Evolutionary conservation across 2,797 vertebrate species (phyloP).

Genomic region (Emys orbicularis): DNA sequence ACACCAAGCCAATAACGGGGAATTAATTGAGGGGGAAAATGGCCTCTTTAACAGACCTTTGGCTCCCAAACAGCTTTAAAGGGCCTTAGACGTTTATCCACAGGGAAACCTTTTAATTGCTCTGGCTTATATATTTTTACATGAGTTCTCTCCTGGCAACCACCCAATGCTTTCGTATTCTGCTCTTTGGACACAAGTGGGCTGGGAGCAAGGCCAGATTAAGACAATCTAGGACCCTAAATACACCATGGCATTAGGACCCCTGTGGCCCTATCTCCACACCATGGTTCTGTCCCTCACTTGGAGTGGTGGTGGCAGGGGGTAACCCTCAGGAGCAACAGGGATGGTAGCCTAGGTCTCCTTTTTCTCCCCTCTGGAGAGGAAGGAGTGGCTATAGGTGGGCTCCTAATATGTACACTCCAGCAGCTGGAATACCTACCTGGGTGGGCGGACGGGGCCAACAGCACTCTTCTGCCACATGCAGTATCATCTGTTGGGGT

Average conservation of each 20-base stretch:
- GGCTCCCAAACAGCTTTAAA: background rate
- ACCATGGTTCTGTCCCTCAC: background rate
- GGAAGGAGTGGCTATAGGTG: background rate
- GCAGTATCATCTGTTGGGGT: background rate
- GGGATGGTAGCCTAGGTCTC: background rate
- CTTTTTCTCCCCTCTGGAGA: background rate
- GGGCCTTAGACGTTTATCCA: background rate
- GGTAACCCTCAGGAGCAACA: background rate
- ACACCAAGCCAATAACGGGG: background rate
- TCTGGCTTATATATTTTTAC: background rate
- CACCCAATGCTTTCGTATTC: background rate
- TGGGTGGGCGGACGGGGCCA: background rate
- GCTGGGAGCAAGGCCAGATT: background rate
- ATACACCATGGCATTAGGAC: background rate
- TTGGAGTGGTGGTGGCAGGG: background rate
- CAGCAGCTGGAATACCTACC: background rate
- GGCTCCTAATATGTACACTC: background rate
- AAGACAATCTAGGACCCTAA: background rate
- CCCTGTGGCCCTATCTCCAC: background rate
- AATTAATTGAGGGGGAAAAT: background rate
- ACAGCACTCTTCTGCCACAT: background rate
- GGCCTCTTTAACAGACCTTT: background rate
- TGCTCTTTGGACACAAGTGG: background rate
- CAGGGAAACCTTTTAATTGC: background rate
- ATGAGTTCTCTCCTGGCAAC: background rate